phyloP scores from a whole-genome alignment of 2,888 invertebrate species.

The Acanthoscelides obtectus region DNA sequence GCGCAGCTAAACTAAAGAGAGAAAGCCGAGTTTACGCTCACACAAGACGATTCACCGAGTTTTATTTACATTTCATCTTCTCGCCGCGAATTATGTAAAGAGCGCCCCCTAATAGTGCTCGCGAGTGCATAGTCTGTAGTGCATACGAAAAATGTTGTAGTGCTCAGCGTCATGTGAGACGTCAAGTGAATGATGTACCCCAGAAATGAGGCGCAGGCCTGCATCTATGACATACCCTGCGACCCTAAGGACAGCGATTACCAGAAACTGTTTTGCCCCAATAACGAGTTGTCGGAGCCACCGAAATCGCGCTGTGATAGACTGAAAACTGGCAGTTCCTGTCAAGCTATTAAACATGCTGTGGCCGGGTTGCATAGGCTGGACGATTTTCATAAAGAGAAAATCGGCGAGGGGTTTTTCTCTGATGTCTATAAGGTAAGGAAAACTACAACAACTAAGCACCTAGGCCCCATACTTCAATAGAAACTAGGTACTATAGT shows the following conservation, averaged over 20 bases:
- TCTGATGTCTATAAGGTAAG: constrained; percentile 97
- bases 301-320: constrained; percentile 48
- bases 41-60: background rate
- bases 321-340: constrained; percentile 70
- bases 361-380: constrained; percentile 87
- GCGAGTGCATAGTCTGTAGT: background rate
- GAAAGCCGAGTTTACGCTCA: background rate
- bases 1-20: background rate
- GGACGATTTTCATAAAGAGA: constrained; percentile 90
- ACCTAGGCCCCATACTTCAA: too few species aligned
- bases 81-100: background rate
- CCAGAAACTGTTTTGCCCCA: constrained; percentile 43
- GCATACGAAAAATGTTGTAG: background rate
- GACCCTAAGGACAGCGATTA: constrained; percentile 44
- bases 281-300: constrained; percentile 46
- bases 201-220: constrained; percentile 12
- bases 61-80: background rate
- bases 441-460: background rate
- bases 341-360: constrained; percentile 85
- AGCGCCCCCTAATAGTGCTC: background rate
- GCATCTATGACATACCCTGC: constrained; percentile 46
- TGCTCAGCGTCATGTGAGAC: background rate
- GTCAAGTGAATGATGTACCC: constrained; percentile 28
- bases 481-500: too few species aligned
- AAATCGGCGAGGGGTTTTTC: constrained; percentile 93